Evolutionary conservation across 2,113 vertebrate species (phyloP).

Genomic region (Axis porcinus): DNA sequence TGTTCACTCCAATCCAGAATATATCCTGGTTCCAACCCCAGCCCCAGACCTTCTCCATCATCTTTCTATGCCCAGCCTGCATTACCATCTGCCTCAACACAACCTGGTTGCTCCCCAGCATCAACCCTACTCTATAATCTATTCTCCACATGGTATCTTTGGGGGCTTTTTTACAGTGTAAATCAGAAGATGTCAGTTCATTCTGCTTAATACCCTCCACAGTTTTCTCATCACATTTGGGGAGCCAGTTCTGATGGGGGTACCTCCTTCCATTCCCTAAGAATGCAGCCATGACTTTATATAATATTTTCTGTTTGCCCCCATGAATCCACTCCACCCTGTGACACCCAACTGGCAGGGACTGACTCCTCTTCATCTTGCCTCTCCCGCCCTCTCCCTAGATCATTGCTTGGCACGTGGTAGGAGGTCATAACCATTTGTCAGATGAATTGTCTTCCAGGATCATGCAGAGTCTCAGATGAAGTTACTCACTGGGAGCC

Average conservation of each 20-base stretch:
- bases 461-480: neutral
- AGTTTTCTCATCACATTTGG: fast-evolving
- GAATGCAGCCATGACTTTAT: neutral
- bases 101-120: fast-evolving
- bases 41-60: neutral
- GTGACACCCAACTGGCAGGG: fast-evolving
- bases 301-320: neutral
- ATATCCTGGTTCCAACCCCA: fast-evolving
- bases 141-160: fast-evolving
- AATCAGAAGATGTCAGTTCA: neutral
- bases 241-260: fast-evolving
- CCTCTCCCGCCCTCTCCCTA: neutral
- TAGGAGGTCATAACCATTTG: fast-evolving
- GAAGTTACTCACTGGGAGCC: neutral
- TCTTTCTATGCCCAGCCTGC: neutral
- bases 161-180: fast-evolving
- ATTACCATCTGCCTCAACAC: no score
- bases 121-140: fast-evolving
- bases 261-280: no score
- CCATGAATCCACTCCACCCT: no score
- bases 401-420: neutral
- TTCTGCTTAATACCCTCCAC: neutral
- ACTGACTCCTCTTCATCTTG: neutral
- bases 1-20: neutral
- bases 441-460: neutral